A percentile compares a stretch with the other conserved stretches of the same genome.
These are phyloP conservation scores for Naja naja DNA, from an alignment of 2,113 vertebrate genomes.

Conservation along the genomic window DNA sequence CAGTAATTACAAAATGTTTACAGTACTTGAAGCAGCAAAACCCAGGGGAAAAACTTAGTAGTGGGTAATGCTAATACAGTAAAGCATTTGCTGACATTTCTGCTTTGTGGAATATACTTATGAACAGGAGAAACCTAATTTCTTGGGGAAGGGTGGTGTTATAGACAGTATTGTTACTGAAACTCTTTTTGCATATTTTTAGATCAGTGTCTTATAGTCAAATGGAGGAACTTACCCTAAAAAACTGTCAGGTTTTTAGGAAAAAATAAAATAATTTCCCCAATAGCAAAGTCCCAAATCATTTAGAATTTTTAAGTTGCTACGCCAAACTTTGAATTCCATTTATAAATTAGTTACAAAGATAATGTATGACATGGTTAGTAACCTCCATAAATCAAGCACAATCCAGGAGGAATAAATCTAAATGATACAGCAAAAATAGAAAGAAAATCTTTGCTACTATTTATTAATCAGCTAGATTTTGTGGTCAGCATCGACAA, in stretches of 20 bases:
- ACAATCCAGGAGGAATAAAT: neutral
- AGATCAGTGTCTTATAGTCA: neutral
- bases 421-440: neutral
- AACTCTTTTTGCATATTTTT: neutral
- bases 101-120: neutral
- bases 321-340: neutral
- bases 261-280: neutral
- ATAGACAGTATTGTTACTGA: neutral
- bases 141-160: neutral
- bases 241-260: neutral
- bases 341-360: neutral
- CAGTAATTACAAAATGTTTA: neutral
- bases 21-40: neutral
- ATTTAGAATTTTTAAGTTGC: neutral
- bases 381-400: neutral
- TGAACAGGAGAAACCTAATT: neutral
- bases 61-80: neutral
- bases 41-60: neutral
- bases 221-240: neutral
- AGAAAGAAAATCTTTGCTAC: neutral
- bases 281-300: neutral
- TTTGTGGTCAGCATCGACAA: neutral
- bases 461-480: neutral
- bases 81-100: neutral
- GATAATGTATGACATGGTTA: neutral